Conservation (phyloP, 2,113 vertebrate genomes). For the Psammodynastes pulverulentus region DNA sequence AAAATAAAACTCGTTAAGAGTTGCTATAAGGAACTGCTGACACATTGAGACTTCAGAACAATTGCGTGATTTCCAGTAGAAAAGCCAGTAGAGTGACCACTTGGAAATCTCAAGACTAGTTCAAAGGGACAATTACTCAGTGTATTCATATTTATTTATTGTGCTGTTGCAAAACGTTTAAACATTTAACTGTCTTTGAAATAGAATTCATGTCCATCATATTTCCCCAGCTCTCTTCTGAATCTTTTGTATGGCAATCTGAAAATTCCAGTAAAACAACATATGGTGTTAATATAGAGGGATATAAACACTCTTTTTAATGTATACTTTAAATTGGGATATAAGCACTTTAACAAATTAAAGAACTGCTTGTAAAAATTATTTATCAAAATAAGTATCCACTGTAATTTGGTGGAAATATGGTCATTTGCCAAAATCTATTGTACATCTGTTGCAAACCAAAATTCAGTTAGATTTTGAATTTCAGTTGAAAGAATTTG, state of each 20-base stretch:
- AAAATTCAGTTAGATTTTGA: neutral
- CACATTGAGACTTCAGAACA: neutral
- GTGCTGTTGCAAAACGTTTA: neutral
- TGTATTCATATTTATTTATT: neutral
- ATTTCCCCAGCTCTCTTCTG: neutral
- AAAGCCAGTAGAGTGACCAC: neutral
- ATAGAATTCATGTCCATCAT: neutral
- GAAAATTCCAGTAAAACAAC: neutral
- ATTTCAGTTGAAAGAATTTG: neutral
- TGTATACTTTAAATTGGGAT: neutral
- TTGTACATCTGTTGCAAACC: neutral
- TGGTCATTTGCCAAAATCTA: neutral
- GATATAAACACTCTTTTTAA: neutral
- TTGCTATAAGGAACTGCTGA: neutral
- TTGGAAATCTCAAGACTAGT: neutral
- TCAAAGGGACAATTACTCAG: neutral
- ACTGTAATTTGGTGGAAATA: neutral
- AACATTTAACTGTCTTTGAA: neutral
- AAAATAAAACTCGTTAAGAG: neutral
- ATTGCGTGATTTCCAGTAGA: neutral
- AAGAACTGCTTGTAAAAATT: neutral
- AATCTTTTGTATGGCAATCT: neutral
- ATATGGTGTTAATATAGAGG: neutral
- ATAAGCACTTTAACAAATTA: neutral
- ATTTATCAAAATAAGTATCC: neutral